Conservation (phyloP, 1,140 invertebrate species). For the Phthorimaea operculella region DNA sequence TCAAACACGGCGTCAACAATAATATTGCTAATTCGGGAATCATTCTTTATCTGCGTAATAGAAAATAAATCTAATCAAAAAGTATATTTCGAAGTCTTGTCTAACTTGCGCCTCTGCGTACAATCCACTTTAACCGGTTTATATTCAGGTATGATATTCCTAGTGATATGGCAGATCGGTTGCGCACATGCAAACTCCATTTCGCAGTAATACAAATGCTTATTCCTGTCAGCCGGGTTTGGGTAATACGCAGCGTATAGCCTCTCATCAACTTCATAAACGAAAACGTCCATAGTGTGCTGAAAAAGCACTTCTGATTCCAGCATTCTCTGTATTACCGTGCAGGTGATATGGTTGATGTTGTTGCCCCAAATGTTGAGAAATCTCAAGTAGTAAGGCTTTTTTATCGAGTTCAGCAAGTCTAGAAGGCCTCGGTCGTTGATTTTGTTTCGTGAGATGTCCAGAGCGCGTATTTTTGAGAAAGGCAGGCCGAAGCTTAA, state of each 20-base stretch:
- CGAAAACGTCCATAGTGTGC: slow-evolving; percentile 66
- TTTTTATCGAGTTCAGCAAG: slow-evolving; percentile 69
- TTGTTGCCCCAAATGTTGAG: slow-evolving; percentile 70
- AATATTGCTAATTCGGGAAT: too few species aligned
- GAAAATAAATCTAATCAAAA: slow-evolving; percentile 24
- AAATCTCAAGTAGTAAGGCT: slow-evolving; percentile 57
- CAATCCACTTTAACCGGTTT: slow-evolving; percentile 45
- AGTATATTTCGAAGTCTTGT: slow-evolving; percentile 34
- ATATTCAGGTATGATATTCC: slow-evolving; percentile 37
- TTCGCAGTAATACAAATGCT: slow-evolving; percentile 53
- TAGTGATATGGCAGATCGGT: slow-evolving; percentile 46
- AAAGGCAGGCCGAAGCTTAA: slow-evolving; percentile 65
- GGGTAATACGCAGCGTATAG: slow-evolving; percentile 66
- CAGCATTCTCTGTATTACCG: slow-evolving; percentile 65
- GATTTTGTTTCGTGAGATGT: slow-evolving; percentile 69
- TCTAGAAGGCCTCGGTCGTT: slow-evolving; percentile 58
- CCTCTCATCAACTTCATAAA: slow-evolving; percentile 65
- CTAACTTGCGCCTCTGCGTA: slow-evolving; percentile 39
- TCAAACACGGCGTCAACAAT: too few species aligned
- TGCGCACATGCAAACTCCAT: slow-evolving; percentile 38
- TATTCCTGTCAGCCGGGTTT: slow-evolving; percentile 46
- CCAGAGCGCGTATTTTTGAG: slow-evolving; percentile 66
- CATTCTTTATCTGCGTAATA: too few species aligned
- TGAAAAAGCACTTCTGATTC: slow-evolving; percentile 61
- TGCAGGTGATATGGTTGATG: slow-evolving; percentile 47